Evolutionary conservation across 2,888 invertebrate species (phyloP).

Genomic region (Ichneumoninae sp.): DNA sequence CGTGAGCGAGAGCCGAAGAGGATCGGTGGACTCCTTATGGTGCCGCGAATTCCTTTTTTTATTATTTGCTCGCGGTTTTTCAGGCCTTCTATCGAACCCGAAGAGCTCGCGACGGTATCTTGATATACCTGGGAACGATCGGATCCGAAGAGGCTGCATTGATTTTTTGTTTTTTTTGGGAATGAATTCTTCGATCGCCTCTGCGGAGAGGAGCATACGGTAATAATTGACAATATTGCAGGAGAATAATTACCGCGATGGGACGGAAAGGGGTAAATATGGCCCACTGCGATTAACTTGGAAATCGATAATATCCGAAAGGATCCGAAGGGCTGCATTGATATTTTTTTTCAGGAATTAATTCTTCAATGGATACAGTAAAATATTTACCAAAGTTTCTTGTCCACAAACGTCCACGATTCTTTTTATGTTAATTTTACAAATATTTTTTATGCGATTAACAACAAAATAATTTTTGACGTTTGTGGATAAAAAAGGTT

Average conservation of each 20-base stretch:
- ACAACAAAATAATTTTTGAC: no score
- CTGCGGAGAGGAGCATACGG: not conserved
- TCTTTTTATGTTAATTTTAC: no score
- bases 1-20: slow-evolving; percentile 30
- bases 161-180: not conserved
- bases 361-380: not conserved
- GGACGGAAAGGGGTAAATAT: no score
- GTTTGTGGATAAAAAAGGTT: no score
- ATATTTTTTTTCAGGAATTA: not conserved
- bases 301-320: no score
- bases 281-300: no score
- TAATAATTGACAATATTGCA: not conserved
- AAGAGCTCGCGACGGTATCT: not conserved
- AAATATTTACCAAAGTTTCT: no score
- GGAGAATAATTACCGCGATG: no score
- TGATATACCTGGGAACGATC: slow-evolving; percentile 9
- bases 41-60: slow-evolving; percentile 27
- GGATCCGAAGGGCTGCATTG: no score
- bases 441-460: no score
- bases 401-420: no score
- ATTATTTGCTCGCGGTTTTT: slow-evolving; percentile 13
- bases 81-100: slow-evolving; percentile 17
- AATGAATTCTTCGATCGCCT: not conserved
- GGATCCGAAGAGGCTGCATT: not conserved
- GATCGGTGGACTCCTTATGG: slow-evolving; percentile 31